Base-by-base conservation (phyloP, 2,797 vertebrate species). In the Falco rusticolus region DNA sequence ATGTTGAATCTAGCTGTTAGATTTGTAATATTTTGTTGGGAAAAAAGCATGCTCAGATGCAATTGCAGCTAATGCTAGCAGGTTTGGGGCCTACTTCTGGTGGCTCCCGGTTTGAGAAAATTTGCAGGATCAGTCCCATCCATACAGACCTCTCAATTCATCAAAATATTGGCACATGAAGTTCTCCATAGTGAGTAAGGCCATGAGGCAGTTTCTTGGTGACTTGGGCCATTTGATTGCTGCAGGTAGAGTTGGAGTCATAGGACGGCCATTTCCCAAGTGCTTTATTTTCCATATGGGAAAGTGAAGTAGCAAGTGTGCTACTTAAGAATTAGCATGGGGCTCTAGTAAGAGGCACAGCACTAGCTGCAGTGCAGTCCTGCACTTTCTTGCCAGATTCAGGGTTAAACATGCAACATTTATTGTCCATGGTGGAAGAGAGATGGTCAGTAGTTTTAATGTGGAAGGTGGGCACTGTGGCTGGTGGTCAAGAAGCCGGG, bases 351-450 rank as follows among this genome's bases (percentile, higher is more conserved):
- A 31, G 20, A 63, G 61, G 39, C 54, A 33, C 25, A 70, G 48
- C 13, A 47, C 10, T 5, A 22, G 37, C 26, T 81, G 37, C 39
- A 78, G 21, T 25, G 61, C 69, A 75, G 18, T 48, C 45, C 64
- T 80, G 72, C 60, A 37, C 13, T 51, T 85, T 71, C 28, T 56
- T 78, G 37, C 16, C 53, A 66, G 14, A 56, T 66, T 66, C 22
- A 13, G 64, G 48, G 25, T 71, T 85, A 68, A 75, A 75, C 13
- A 34, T 9, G 19, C 2, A 4, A 18, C 0, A 0, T 51, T 34
- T 89, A 11, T 19, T 51, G 56, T 37, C 51, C 31, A 6, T 2
- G 4, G 11, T 31, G n/a, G 45, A 53, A 87, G 50, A 69, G 47
- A 48, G 16, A 26, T 39, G 0, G 0, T 51, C 76, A 65, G 39